These are phyloP conservation scores for Protophormia terraenovae DNA, from an alignment of 2,888 invertebrate species.

Conservation along the genomic window DNA sequence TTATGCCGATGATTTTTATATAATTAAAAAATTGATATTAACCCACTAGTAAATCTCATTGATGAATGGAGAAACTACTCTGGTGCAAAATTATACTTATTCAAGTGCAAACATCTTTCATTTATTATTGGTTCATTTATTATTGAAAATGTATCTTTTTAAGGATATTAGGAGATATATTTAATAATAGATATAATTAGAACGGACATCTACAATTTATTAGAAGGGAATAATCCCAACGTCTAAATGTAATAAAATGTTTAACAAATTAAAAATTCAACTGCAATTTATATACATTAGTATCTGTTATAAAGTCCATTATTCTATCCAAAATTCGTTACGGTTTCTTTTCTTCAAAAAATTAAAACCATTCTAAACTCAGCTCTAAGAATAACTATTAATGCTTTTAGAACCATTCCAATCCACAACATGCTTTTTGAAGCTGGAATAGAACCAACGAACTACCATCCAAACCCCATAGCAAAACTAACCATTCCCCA, in stretches of 20 bases:
- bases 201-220: constrained; percentile 48
- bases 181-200: constrained; percentile 66
- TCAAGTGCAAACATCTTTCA: constrained; percentile 55
- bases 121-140: constrained; percentile 19
- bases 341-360: constrained; percentile 33
- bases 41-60: constrained; percentile 39
- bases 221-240: neutral
- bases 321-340: constrained; percentile 44
- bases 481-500: neutral
- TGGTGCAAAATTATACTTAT: constrained; percentile 35
- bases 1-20: constrained; percentile 65
- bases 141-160: constrained; percentile 21
- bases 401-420: constrained; percentile 47
- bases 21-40: constrained; percentile 57
- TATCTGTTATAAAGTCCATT: constrained; percentile 26
- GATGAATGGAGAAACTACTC: constrained; percentile 54
- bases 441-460: neutral
- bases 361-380: constrained; percentile 30
- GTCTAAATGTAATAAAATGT: constrained; percentile 59
- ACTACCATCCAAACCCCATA: neutral
- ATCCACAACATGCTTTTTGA: constrained; percentile 49
- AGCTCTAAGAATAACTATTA: constrained; percentile 34
- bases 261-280: constrained; percentile 31
- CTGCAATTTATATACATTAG: constrained; percentile 20
- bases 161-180: constrained; percentile 57